Base-by-base conservation (phyloP, 2,888 invertebrate species). In the Hylaea fasciaria region DNA sequence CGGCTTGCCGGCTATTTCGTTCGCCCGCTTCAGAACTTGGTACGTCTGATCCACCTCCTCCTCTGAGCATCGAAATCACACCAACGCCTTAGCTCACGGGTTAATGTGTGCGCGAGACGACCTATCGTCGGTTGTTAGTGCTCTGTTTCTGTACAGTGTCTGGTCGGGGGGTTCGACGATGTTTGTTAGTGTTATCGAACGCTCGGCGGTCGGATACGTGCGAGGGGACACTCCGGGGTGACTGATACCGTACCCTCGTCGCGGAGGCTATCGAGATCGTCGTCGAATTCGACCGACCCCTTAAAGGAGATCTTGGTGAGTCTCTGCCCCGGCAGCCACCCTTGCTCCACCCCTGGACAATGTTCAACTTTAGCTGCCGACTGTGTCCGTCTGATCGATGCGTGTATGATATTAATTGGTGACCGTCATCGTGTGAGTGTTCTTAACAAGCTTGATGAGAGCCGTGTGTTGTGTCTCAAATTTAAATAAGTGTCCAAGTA, bases 11-110 rank as follows among this genome's bases (percentile, higher is more conserved):
- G 95, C 94, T 83, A 97, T 96, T 94, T 97, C 97, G 86, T 97
- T 97, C 83, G 97, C 97, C 90, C 97, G 97, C 94, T 97, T 97
- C 94, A 98, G 95, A 88, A 97, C 97, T 94, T 97, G 97, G 94
- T 98, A 98, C 91, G 97, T 97, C 93, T 96, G 96, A 94, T 98
- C 97, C 94, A 97, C 95, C 94, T 97, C 96, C 88, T 93, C 93
- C 92, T 91, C 89, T 90, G 86, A 89, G 91, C 86, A 91, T 81
- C 87, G 87, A 87, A 83, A 82, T 87, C 88, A 91, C 79, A 22
- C 22, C 22, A 81, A 78, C 60, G 57, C 55, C 64, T 64, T 71
- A 67, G 64, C 66, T 67, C 68, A 14, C 46, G 46, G 46, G 52
- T 56, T 57, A 62, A 67, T 71, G 71, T 69, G 66, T 63, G 64